phyloP scores from a whole-genome alignment of 2,888 invertebrate genomes.

The Erebia palarica region DNA sequence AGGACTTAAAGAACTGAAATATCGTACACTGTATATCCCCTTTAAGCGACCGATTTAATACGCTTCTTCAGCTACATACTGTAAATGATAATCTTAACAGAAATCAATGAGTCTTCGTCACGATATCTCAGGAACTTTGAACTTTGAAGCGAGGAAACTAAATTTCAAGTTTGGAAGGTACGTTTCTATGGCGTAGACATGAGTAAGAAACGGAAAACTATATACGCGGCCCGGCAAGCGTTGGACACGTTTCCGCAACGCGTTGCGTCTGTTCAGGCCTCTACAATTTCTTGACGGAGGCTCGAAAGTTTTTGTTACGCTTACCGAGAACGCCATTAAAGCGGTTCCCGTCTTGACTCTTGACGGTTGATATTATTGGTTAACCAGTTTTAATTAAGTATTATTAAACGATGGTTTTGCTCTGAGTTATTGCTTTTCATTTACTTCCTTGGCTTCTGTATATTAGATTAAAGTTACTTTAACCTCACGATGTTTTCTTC shows the following conservation, averaged over 20 bases:
- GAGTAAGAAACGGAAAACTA: no score
- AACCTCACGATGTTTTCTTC: not conserved
- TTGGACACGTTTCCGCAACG: not conserved
- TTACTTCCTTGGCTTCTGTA: not conserved
- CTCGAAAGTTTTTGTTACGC: slow-evolving; percentile 18
- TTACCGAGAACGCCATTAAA: slow-evolving; percentile 7
- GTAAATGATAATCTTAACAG: no score
- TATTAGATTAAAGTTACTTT: not conserved
- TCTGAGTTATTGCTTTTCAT: not conserved
- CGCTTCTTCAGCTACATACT: no score
- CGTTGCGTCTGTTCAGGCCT: not conserved
- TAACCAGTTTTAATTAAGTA: slow-evolving; percentile 19
- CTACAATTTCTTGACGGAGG: slow-evolving; percentile 2
- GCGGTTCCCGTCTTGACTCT: slow-evolving; percentile 1
- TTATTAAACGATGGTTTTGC: slow-evolving; percentile 6
- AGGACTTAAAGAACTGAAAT: no score
- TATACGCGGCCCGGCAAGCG: no score
- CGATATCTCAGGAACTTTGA: no score
- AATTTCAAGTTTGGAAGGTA: no score
- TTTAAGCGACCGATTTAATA: no score
- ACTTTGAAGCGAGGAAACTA: no score
- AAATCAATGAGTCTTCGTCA: no score
- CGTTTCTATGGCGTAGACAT: no score
- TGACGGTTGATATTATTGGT: slow-evolving; percentile 13
- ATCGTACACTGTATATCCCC: no score